A percentile compares a stretch with the other conserved stretches of the same genome.
phyloP scores from a whole-genome alignment of 2,888 invertebrate genomes.

The Chrysolina oricalcia region DNA sequence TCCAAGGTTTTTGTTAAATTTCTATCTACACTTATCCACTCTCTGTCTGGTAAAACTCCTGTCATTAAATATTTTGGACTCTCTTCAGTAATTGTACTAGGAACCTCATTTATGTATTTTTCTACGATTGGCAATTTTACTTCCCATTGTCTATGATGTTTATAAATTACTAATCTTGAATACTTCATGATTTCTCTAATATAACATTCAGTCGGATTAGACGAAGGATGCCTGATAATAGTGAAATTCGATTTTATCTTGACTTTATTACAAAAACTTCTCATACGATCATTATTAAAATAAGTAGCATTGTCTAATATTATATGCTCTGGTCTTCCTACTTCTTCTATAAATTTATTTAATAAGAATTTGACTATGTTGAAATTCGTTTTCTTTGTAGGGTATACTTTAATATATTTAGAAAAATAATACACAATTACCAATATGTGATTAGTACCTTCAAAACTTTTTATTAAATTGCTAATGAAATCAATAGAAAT shows the following conservation, averaged over 20 bases:
- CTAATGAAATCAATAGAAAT: constrained; percentile 15
- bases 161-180: constrained; percentile 12
- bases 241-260: neutral
- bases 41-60: constrained; percentile 2
- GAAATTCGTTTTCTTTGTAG: neutral
- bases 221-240: neutral
- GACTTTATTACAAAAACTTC: neutral
- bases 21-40: no score
- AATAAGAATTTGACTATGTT: neutral
- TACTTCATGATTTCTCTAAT: constrained; percentile 10
- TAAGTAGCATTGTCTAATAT: constrained; percentile 19
- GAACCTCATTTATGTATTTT: constrained; percentile 12
- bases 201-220: neutral
- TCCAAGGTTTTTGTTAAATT: neutral
- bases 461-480: neutral
- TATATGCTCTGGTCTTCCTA: neutral
- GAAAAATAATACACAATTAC: neutral
- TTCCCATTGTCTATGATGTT: neutral
- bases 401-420: neutral
- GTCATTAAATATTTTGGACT: neutral
- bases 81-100: neutral
- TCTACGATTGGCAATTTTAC: constrained; percentile 12
- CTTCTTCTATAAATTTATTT: neutral
- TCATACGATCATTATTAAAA: constrained; percentile 5
- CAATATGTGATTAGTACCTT: neutral